A percentile compares a stretch with the other conserved stretches of the same genome.
phyloP scores from a whole-genome alignment of 2,888 invertebrate species.

The Synanthedon formicaeformis region DNA sequence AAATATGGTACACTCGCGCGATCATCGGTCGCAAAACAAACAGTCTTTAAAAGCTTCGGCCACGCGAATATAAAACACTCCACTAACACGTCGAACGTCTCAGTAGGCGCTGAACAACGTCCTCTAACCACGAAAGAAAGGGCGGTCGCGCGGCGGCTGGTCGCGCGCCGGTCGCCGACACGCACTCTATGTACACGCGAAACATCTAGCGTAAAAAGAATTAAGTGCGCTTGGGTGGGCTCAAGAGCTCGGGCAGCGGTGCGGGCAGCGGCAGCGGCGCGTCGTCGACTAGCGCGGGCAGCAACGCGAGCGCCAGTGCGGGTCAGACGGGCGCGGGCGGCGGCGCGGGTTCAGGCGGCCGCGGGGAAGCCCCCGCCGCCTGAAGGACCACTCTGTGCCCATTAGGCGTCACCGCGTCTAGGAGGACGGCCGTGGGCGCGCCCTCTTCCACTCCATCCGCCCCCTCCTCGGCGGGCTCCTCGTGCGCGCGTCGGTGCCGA shows the following conservation, averaged over 20 bases:
- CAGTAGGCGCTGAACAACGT: slow-evolving; percentile 44
- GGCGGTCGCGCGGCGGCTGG: slow-evolving; percentile 30
- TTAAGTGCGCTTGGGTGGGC: slow-evolving; percentile 63
- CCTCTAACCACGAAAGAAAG: slow-evolving; percentile 22
- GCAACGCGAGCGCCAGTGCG: slow-evolving; percentile 67
- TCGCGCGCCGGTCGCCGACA: slow-evolving; percentile 31
- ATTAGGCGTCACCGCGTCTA: slow-evolving; percentile 85
- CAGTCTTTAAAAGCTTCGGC: slow-evolving; percentile 59
- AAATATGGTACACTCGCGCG: slow-evolving; percentile 42
- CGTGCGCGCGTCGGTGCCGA: slow-evolving; percentile 79
- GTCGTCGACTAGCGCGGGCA: slow-evolving; percentile 62
- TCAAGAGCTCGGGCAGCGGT: slow-evolving; percentile 65
- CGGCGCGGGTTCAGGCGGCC: slow-evolving; percentile 87
- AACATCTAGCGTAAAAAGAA: slow-evolving; percentile 44
- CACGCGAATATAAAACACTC: slow-evolving; percentile 55
- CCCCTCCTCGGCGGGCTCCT: slow-evolving; percentile 55
- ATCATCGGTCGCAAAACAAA: slow-evolving; percentile 63
- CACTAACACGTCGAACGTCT: slow-evolving; percentile 50
- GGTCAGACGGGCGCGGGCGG: slow-evolving; percentile 77
- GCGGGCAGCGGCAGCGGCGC: slow-evolving; percentile 63
- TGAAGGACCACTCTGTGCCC: slow-evolving; percentile 93
- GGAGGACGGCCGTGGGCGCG: slow-evolving; percentile 86
- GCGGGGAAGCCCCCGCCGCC: slow-evolving; percentile 88
- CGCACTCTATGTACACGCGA: slow-evolving; percentile 12
- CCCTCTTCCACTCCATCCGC: slow-evolving; percentile 35